Conservation (phyloP, 2,888 invertebrate species). For the Lithosia quadra region DNA sequence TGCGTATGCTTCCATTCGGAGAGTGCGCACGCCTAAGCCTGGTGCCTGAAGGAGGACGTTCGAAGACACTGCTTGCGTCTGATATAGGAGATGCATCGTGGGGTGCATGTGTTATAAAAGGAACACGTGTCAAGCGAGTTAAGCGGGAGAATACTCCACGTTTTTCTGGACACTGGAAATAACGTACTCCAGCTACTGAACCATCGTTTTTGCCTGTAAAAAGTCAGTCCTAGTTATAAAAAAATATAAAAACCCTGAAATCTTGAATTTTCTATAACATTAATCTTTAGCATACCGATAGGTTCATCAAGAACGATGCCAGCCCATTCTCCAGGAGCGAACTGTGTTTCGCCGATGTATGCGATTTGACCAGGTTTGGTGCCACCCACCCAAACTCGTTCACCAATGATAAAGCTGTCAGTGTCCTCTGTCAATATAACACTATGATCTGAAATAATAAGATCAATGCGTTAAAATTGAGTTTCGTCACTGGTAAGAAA, state of each 20-base stretch:
- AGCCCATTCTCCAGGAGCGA: conserved; percentile 99
- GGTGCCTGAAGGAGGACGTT: conserved; percentile 80
- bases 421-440: conserved; percentile 95
- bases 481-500: background rate
- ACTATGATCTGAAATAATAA: conserved; percentile 90
- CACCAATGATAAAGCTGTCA: conserved; percentile 98
- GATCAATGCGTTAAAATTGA: conserved; percentile 33
- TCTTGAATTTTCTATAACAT: background rate
- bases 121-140: conserved; percentile 93
- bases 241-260: background rate
- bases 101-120: conserved; percentile 86
- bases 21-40: conserved; percentile 78
- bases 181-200: conserved; percentile 95
- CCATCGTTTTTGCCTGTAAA: conserved; percentile 97
- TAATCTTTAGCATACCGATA: conserved; percentile 89
- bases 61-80: conserved; percentile 82
- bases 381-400: conserved; percentile 97
- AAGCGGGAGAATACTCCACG: conserved; percentile 97
- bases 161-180: conserved; percentile 97
- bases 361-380: conserved; percentile 97
- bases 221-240: background rate
- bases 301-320: conserved; percentile 98
- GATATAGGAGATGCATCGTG: conserved; percentile 82
- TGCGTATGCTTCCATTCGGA: conserved; percentile 83
- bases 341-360: conserved; percentile 97